These are phyloP conservation scores for Limnephilus marmoratus DNA, from an alignment of 2,888 invertebrate species.

Conservation along the genomic window DNA sequence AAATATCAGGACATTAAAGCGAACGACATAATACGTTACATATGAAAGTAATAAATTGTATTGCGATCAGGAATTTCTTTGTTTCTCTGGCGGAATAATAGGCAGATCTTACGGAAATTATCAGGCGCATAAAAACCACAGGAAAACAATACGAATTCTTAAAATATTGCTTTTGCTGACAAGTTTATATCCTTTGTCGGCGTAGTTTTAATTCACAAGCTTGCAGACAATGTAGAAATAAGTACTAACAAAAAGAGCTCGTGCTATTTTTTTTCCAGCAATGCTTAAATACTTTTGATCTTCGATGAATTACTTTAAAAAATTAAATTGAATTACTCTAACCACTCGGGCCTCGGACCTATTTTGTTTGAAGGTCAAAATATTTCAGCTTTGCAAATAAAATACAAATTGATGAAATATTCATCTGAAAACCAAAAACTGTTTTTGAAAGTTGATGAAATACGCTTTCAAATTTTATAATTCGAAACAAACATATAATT, in stretches of 20 bases:
- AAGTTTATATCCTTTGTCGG: constrained; percentile 24
- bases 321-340: too few species aligned
- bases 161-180: neutral
- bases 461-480: too few species aligned
- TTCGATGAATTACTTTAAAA: neutral
- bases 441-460: too few species aligned
- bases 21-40: constrained; percentile 21
- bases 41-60: constrained; percentile 25
- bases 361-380: too few species aligned
- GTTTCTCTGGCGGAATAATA: constrained; percentile 8
- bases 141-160: constrained; percentile 18
- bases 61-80: constrained; percentile 32
- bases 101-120: constrained; percentile 29
- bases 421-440: too few species aligned
- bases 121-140: constrained; percentile 1
- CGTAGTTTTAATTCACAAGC: neutral
- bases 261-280: neutral
- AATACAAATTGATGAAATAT: too few species aligned
- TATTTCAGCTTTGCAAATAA: too few species aligned
- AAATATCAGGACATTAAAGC: constrained; percentile 18
- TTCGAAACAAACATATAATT: too few species aligned
- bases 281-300: neutral
- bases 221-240: neutral
- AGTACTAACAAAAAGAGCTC: neutral
- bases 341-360: too few species aligned